Conservation (phyloP, 2,888 invertebrate species). For the Spatulosminthurus flaviceps region DNA sequence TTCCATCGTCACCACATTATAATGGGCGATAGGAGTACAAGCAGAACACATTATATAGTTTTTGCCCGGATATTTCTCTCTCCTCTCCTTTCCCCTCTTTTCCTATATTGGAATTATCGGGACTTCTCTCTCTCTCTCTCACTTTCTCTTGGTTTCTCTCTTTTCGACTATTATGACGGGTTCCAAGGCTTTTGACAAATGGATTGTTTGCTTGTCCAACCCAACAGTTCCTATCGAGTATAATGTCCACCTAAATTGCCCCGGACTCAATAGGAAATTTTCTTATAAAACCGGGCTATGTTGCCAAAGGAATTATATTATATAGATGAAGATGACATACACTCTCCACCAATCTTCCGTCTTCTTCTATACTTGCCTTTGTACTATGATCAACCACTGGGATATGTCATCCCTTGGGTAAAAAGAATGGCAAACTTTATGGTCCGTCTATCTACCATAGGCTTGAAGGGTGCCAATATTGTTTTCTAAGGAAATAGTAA, state of each 20-base stretch:
- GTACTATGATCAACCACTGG: not conserved
- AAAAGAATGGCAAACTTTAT: not conserved
- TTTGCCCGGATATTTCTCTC: not conserved
- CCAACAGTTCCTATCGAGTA: not conserved
- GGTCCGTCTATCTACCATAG: not conserved
- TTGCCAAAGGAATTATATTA: too few species aligned
- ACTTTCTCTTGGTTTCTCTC: not conserved
- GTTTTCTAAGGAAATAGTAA: not conserved
- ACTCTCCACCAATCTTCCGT: too few species aligned
- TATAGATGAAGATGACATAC: too few species aligned
- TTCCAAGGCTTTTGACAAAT: conserved; percentile 37
- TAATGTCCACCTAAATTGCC: conserved; percentile 3
- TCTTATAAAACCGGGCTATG: too few species aligned
- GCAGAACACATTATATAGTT: conserved; percentile 5
- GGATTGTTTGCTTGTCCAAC: conserved; percentile 39
- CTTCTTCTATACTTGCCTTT: too few species aligned
- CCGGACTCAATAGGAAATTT: not conserved
- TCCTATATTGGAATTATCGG: not conserved
- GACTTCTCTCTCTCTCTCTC: conserved; percentile 23
- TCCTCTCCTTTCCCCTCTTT: not conserved
- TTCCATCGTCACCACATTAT: conserved; percentile 48
- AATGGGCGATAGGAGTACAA: not conserved
- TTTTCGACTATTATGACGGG: conserved; percentile 34
- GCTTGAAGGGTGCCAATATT: not conserved
- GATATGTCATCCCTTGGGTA: not conserved